Evolutionary conservation across 2,113 vertebrate genomes (phyloP).

Genomic region (Lonchura striata): DNA sequence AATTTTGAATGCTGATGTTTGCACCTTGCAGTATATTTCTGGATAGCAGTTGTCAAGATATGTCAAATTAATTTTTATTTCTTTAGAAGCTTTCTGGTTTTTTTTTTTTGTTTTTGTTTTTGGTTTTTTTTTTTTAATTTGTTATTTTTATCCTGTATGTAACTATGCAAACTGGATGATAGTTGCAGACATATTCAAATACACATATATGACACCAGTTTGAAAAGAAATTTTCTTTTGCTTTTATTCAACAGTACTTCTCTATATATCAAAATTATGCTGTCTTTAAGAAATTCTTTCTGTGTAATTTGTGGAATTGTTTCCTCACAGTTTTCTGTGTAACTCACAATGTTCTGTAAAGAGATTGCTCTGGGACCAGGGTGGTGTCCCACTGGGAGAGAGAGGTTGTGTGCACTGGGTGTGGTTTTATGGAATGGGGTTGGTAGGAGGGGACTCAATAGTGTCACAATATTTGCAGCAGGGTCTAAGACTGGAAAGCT

Average conservation of each 20-base stretch:
- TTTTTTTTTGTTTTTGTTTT: no score
- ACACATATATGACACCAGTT: background rate
- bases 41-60: background rate
- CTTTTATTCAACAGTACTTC: background rate
- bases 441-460: fast-evolving
- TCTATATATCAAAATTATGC: background rate
- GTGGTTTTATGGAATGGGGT: background rate
- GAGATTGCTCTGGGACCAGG: background rate
- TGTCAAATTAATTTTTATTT: background rate
- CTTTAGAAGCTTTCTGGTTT: background rate
- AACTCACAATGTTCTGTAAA: background rate
- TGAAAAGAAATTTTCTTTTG: background rate
- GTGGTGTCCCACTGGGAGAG: background rate
- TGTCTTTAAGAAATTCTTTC: background rate
- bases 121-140: background rate
- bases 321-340: background rate
- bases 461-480: fast-evolving
- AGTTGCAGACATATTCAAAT: background rate
- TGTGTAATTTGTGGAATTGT: background rate
- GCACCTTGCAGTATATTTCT: background rate
- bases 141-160: background rate
- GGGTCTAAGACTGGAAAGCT: background rate
- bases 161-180: background rate
- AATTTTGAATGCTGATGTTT: background rate
- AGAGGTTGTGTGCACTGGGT: fast-evolving